Evolutionary conservation across 53 echinoderm and acorn worm species (phyloP), one percentile per base, ranked within the genome.

Genomic region (Crossaster papposus): DNA sequence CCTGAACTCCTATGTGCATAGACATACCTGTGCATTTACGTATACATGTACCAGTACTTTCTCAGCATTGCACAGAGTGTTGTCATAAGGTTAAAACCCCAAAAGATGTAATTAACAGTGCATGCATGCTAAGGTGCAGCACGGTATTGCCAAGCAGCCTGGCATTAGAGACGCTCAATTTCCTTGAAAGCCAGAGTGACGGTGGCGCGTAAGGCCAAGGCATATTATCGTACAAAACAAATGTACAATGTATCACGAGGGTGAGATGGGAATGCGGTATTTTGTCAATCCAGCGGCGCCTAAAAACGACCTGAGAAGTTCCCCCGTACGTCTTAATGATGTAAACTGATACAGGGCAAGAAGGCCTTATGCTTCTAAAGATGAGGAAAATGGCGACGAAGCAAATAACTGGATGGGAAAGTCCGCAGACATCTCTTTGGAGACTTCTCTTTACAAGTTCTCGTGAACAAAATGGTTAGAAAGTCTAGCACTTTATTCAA

Each of bases 271-370:
- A 68, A 68, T 20, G 68, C 24, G 28, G 24, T 4, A 26, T 68
- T 68, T 28, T 68, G 28, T 58, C 24, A 26, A 26, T 26, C n/a
- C 28, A 68, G 28, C 68, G 29, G 28, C 68, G 28, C 68, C n/a
- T 12, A 28, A 28, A n/a, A 10, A 58, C 12, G 58, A 11, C 58
- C 58, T 20, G 58, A 58, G 68, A 28, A 68, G 28, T 68, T 26
- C 28, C 68, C 81, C 81, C 81, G n/a, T 30, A 28, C 30, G 63
- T 81, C 68, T 68, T 68, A 82, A 82, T 82, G 82, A 82, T 50
- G 82, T 65, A 82, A 82, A 44, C 38, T 65, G 82, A 82, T 82
- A 82, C 82, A 68, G 4, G 28, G 28, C 68, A 12, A 9, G 22
- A 58, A 54, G 13, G 10, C 35, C 30, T 26, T 4, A n/a, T n/a